Evolutionary conservation across 2,888 invertebrate genomes (phyloP).

Genomic region (Thymelicus sylvestris): DNA sequence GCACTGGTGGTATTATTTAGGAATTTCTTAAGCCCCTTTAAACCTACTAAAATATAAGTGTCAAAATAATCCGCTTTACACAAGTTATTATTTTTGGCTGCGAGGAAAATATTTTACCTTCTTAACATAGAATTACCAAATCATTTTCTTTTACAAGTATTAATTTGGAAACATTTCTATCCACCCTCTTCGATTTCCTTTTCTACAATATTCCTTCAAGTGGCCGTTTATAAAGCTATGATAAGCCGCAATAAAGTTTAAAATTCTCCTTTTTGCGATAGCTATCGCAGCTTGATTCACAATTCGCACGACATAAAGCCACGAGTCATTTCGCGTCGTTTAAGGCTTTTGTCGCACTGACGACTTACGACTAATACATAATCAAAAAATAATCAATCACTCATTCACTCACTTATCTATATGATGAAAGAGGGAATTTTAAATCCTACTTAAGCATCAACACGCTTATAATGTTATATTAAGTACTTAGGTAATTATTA

Average conservation of each 20-base stretch:
- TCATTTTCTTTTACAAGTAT: not conserved
- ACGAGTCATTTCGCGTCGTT: slow-evolving; percentile 25
- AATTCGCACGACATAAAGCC: slow-evolving; percentile 37
- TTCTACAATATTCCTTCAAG: slow-evolving; percentile 21
- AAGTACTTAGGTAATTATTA: too few species aligned
- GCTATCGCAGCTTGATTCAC: slow-evolving; percentile 33
- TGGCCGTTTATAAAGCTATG: slow-evolving; percentile 26
- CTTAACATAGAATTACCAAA: not conserved
- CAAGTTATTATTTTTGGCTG: too few species aligned
- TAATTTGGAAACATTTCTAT: not conserved
- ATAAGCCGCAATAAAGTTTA: slow-evolving; percentile 34
- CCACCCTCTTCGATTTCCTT: slow-evolving; percentile 1
- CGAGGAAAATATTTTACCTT: not conserved
- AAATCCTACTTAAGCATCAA: too few species aligned
- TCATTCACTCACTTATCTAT: not conserved
- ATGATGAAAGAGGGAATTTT: too few species aligned
- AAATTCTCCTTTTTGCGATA: slow-evolving; percentile 28
- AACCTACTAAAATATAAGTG: too few species aligned
- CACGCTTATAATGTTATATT: too few species aligned
- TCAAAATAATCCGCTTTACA: too few species aligned
- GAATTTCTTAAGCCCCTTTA: too few species aligned
- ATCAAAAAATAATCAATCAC: not conserved
- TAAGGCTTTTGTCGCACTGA: slow-evolving; percentile 11
- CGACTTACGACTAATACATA: not conserved
- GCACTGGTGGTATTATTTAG: too few species aligned